Percentiles rank a stretch among this genome's conserved stretches.
These are phyloP conservation scores for Periophthalmodon schlosseri DNA, from an alignment of 2,113 vertebrate genomes.

Conservation along the genomic window DNA sequence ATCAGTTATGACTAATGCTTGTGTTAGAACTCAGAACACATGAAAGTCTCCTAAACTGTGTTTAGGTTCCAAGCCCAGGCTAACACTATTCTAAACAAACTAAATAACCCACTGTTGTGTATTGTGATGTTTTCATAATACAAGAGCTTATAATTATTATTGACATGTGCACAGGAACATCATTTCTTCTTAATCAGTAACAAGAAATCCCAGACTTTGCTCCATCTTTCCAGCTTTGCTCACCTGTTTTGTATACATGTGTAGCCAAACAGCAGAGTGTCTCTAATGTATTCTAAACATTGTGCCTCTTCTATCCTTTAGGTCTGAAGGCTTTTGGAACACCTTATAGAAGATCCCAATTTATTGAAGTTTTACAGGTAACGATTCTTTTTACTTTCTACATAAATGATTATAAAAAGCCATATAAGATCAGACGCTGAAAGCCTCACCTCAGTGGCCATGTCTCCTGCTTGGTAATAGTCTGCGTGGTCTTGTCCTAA, in stretches of 20 bases:
- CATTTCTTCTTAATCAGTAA: neutral
- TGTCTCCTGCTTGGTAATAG: slow-evolving; percentile 60
- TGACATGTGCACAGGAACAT: neutral
- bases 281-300: neutral
- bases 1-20: neutral
- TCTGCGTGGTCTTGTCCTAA: slow-evolving; percentile 64
- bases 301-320: neutral
- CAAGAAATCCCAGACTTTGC: neutral
- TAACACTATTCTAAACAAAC: neutral
- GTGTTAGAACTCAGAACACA: neutral
- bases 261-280: neutral
- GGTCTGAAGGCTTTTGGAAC: neutral
- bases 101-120: neutral
- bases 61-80: neutral
- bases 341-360: neutral
- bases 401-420: neutral
- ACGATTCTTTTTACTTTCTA: neutral
- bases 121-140: neutral
- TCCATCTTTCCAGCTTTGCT: neutral
- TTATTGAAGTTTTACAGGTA: neutral
- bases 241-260: neutral
- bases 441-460: slow-evolving; percentile 64
- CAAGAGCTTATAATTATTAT: neutral
- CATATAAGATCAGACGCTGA: neutral
- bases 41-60: neutral